Evolutionary conservation across 2,113 vertebrate species (phyloP).

Genomic region (Sorex fumeus): DNA sequence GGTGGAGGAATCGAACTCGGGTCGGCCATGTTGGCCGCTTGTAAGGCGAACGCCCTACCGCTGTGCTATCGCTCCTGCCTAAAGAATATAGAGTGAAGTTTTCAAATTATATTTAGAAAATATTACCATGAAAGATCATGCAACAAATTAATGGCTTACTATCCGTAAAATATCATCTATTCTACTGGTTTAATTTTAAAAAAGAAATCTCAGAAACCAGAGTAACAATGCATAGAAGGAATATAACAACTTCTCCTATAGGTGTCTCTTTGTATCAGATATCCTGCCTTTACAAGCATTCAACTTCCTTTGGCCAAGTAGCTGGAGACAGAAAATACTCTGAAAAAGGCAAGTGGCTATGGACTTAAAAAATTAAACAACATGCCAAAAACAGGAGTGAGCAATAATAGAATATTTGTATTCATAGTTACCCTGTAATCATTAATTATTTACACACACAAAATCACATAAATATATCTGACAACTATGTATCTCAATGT

Average conservation of each 20-base stretch:
- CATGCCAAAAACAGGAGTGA: neutral
- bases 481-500: too few species aligned
- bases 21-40: too few species aligned
- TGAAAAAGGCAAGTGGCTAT: neutral
- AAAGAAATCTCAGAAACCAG: neutral
- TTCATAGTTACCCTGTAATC: neutral
- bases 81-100: neutral
- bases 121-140: neutral
- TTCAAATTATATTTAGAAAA: constrained; percentile 8
- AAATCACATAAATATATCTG: neutral
- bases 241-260: neutral
- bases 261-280: neutral
- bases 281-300: neutral
- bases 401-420: neutral
- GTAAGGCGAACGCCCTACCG: too few species aligned
- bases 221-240: neutral
- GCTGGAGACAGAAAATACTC: neutral
- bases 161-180: neutral
- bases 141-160: neutral
- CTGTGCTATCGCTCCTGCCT: too few species aligned
- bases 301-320: neutral
- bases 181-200: neutral
- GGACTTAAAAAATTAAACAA: neutral
- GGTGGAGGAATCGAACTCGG: too few species aligned
- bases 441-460: neutral